Base-by-base conservation (phyloP, 2,888 invertebrate species). In the Drosophila dives region DNA sequence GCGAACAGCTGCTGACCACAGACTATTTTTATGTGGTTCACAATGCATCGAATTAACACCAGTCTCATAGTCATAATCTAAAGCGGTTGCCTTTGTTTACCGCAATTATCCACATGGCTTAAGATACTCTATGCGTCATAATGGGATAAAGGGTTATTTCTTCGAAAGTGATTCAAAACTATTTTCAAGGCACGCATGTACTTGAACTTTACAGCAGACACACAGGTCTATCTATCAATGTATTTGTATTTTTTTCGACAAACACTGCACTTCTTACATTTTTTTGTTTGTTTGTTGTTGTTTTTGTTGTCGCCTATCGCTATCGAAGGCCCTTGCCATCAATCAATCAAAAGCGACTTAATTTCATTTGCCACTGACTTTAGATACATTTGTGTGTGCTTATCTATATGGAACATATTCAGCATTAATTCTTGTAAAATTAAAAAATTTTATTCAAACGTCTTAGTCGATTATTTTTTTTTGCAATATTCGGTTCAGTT, bases 321-420 rank as follows among this genome's bases (percentile, higher is more conserved):
- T 32, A 29, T 12, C 29, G 61, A 71, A 80, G 80, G 64, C 64
- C 61, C 62, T 63, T 77, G 62, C 64, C 68, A 84, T 77, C 90
- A 88, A 86, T 90, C 80, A 88, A 88, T 81, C 84, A 73, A 68
- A 53, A 58, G 77, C 77, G 86, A 75, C 65, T 84, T 77, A 81
- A 59, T 75, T 82, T 67, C 62, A 67, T 55, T 62, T 67, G 63
- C 51, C 53, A 34, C 40, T 58, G 69, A 42, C 69, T 73, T 60
- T 60, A 55, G 68, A 67, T 64, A 49, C 26, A 33, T 48, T 10
- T 49, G 33, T 56, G n/a, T 60, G 11, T n/a, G 20, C 48, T n/a
- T 58, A 40, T 59, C 2, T 62, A 33, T 38, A 7, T 64, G 15
- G n/a, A 51, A 56, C 56, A 71, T 54, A 45, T 60, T 48, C 23